These are phyloP conservation scores for Sialis fuliginosa DNA, from an alignment of 2,888 invertebrate species.

Conservation along the genomic window DNA sequence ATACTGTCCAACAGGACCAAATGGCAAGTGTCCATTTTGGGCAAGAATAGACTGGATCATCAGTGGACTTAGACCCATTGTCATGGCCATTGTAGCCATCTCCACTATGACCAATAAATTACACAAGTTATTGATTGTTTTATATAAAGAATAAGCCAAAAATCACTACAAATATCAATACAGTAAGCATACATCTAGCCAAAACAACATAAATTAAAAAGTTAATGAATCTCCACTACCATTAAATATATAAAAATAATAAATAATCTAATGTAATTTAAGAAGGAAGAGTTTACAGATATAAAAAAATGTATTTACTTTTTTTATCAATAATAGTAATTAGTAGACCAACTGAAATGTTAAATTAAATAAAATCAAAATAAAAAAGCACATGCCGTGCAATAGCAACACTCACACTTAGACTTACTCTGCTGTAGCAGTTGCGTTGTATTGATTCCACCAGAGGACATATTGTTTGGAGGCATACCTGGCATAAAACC, in stretches of 20 bases:
- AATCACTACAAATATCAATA: too few relatives aligned
- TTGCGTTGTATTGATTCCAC: slow-evolving; percentile 55
- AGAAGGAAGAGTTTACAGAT: too few relatives aligned
- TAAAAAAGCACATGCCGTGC: slow-evolving; percentile 6
- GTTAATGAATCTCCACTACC: slow-evolving; percentile 1
- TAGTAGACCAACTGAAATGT: neutral
- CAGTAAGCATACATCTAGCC: neutral
- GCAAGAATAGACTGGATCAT: slow-evolving; percentile 22
- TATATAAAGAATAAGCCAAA: too few relatives aligned
- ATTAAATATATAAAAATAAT: neutral
- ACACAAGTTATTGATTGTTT: too few relatives aligned
- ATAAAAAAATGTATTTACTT: too few relatives aligned
- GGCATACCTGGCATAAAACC: slow-evolving; percentile 22
- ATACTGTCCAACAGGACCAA: slow-evolving; percentile 25
- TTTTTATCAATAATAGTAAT: too few relatives aligned
- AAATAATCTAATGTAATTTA: neutral
- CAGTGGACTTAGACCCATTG: slow-evolving; percentile 24
- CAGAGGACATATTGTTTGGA: slow-evolving; percentile 11
- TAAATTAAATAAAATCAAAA: slow-evolving; percentile 1
- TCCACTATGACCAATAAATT: slow-evolving; percentile 34
- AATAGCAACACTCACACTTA: slow-evolving; percentile 6
- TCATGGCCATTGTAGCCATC: slow-evolving; percentile 36
- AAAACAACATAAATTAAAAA: slow-evolving; percentile 2
- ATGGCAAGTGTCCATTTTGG: slow-evolving; percentile 15
- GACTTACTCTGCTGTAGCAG: slow-evolving; percentile 75